Base-by-base conservation (phyloP, 2,888 invertebrate genomes). In the Liposcelis brunnea region DNA sequence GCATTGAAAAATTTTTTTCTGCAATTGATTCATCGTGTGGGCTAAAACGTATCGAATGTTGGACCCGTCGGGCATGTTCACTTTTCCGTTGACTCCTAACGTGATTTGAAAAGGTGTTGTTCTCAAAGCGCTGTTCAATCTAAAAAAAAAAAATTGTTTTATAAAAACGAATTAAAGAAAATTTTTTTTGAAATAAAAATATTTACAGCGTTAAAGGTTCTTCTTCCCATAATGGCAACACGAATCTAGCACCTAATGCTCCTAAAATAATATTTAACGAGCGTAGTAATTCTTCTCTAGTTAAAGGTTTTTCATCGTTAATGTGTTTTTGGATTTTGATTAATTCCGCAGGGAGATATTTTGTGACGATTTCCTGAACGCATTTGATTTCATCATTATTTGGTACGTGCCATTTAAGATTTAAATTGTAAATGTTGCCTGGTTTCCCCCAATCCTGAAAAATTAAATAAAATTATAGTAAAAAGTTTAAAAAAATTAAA, bases 341-440 rank as follows among this genome's bases (percentile, higher is more conserved):
- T 44, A 82, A 58, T 59, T 81, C 79, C 0, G 74, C 73, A 33
- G 72, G 63, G 48, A 87, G 59, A 59, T 79, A 82, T 52, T 71
- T 70, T 48, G 71, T 66, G 11, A 80, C 62, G 7, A 91, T 57
- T 55, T 67, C 65, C 54, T 79, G 74, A 1, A 80, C 75, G 49
- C 74, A 73, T 1, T 64, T 61, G 1, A 81, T 70, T 59, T 89
- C 89, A 33, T 71, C 72, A 16, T 69, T 66, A 16, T 68, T 72
- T 0, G 91, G 89, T 40, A 78, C 66, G 56, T 85, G 83, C 87
- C 87, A 91, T 34, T 75, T 65, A 15, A 87, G 64, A 6, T 75
- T 66, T 14, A 80, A 65, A 19, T 76, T 69, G 46, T 76, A 66
- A 15, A 82, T 61, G 52, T 78, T 66, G 14, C 76, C 73, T 0